A percentile compares a stretch with the other conserved stretches of the same genome.
Evolutionary conservation across 1,140 invertebrate genomes (phyloP).

Genomic region (Drosophila rhopaloa): DNA sequence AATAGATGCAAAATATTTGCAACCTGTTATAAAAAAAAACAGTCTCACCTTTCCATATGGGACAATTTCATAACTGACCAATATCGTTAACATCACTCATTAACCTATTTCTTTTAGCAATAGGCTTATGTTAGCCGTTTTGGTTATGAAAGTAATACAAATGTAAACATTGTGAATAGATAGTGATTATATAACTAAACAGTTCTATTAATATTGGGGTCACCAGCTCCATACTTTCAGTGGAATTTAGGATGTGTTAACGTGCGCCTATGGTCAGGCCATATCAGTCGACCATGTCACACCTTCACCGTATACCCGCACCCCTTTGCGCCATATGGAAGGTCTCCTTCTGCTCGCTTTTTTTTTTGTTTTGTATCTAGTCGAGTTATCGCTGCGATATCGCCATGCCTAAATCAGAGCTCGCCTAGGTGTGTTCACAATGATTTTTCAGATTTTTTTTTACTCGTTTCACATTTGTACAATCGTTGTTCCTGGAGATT

Average conservation of each 20-base stretch:
- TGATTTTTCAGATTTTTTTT: constrained; percentile 64
- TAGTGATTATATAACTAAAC: neutral
- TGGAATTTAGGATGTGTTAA: neutral
- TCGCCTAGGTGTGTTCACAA: constrained; percentile 67
- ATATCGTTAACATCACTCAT: neutral
- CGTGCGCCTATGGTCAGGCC: constrained; percentile 26
- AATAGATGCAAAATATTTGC: too few species aligned
- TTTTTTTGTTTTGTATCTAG: constrained; percentile 45
- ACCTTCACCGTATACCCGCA: constrained; percentile 4
- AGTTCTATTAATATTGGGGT: neutral
- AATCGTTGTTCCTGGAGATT: constrained; percentile 12
- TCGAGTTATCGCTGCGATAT: constrained; percentile 71
- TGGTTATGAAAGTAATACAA: neutral
- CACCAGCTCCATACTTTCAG: neutral
- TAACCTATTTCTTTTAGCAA: neutral
- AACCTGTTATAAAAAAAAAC: too few species aligned
- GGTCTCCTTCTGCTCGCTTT: constrained; percentile 19
- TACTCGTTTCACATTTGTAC: constrained; percentile 2
- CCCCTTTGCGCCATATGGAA: constrained; percentile 17
- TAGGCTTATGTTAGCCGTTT: too few species aligned
- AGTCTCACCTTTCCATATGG: too few species aligned
- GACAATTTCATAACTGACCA: neutral
- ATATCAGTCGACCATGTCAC: constrained; percentile 33
- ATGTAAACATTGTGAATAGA: neutral
- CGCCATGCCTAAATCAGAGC: constrained; percentile 70